Conservation (phyloP, 2,797 vertebrate genomes). For the Basileuterus tristriatus region DNA sequence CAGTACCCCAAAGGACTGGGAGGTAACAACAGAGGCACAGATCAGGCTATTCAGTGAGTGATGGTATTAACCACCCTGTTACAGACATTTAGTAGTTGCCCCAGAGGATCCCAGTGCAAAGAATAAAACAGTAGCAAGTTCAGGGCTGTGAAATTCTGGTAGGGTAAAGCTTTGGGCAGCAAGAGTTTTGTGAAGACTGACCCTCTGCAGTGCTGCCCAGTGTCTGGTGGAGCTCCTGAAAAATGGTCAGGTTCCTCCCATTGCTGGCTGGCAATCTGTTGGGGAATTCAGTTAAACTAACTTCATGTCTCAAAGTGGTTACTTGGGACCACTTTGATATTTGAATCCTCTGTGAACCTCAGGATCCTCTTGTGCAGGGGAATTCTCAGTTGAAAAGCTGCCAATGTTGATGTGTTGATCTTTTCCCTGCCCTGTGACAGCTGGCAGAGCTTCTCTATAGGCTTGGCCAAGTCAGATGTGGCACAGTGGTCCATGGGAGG, state of each 20-base stretch:
- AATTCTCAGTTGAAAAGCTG: background rate
- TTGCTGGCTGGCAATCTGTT: background rate
- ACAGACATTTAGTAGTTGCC: background rate
- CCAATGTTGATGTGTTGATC: fast-evolving
- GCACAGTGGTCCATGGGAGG: background rate
- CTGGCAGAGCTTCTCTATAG: background rate
- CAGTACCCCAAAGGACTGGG: background rate
- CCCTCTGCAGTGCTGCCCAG: background rate
- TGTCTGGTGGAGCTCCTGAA: background rate
- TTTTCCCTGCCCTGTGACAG: background rate
- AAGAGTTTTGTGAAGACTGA: background rate
- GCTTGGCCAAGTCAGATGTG: background rate
- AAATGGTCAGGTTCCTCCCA: background rate
- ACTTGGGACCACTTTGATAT: background rate
- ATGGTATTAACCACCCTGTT: background rate
- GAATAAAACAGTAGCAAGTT: background rate
- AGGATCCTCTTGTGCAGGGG: background rate
- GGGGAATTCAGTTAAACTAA: background rate
- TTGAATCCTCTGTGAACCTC: background rate
- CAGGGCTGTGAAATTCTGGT: background rate
- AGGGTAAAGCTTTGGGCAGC: background rate
- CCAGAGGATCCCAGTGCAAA: background rate
- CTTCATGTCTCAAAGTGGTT: background rate
- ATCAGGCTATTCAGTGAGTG: background rate
- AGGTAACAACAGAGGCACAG: background rate